Evolutionary conservation across 53 echinoderm and acorn worm species (phyloP).

Genomic region (Holothuria leucospilota): DNA sequence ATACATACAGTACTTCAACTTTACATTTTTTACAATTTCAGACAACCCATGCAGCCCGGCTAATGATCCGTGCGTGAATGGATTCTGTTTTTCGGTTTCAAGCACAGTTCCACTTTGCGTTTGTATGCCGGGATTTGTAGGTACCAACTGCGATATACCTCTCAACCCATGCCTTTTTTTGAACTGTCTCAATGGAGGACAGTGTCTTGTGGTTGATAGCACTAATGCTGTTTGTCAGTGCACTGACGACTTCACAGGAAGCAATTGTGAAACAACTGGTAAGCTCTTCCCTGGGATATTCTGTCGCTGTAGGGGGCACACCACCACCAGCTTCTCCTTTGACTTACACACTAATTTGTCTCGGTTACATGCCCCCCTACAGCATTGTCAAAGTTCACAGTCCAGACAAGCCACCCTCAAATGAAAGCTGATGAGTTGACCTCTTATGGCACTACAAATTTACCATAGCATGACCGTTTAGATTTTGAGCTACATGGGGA

Average conservation of each 20-base stretch:
- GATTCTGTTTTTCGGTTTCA: not conserved
- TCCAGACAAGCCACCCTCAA: too few species aligned
- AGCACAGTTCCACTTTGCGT: not conserved
- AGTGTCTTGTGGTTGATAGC: not conserved
- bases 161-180: constrained; percentile 9
- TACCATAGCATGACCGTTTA: too few species aligned
- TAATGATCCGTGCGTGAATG: constrained; percentile 12
- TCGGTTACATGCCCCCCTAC: too few species aligned
- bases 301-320: too few species aligned
- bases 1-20: not conserved
- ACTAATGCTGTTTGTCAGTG: not conserved
- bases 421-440: too few species aligned
- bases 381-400: too few species aligned
- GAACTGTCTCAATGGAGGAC: constrained; percentile 6
- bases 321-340: too few species aligned
- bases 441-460: too few species aligned
- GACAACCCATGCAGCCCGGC: constrained; percentile 20
- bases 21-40: not conserved
- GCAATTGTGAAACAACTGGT: constrained; percentile 14
- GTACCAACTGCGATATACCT: not conserved
- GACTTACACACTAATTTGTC: too few species aligned
- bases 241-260: not conserved
- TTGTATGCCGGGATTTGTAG: not conserved
- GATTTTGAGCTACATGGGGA: too few species aligned
- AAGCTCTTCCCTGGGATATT: not conserved